Evolutionary conservation across 2,888 invertebrate genomes (phyloP), one percentile per base, ranked within the genome.

Genomic region (Aethes cnicana): DNA sequence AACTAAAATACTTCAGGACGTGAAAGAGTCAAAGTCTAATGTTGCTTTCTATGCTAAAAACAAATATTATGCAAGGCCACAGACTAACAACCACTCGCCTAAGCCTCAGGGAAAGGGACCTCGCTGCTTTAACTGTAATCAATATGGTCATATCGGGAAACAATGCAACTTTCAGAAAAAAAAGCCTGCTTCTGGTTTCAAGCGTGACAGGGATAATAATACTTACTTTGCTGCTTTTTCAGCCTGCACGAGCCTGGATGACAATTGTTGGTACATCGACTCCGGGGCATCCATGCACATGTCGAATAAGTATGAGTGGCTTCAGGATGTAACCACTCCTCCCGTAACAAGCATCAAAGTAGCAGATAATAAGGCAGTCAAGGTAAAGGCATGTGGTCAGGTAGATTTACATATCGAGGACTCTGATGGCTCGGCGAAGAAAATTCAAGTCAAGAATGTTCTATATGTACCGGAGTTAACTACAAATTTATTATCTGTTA

Each of bases 1-100:
- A 20, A 39, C 55, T 4, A 56, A 57, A 18, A 46, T 55, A 1
- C 26, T 59, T 5, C 55, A 57, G 28, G 55, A 59, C 18, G 53
- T 57, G 2, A 42, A 52, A 44, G 8, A 8, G 4, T 37, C 54
- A 2, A 42, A 50, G 2, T 48, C 8, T 26, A 7, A n/a, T n/a
- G n/a, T 36, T 12, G 54, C 52, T 1, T 49, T 55, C 5, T 53
- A 36, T 32, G n/a, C n/a, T n/a, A n/a, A n/a, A n/a, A n/a, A 36
- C 50, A 23, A 56, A 42, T 4, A 33, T 47, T 9, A 11, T 18
- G 4, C 14, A 14, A 12, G n/a, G 3, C 4, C 0, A 12, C 1
- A 3, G 14, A 16, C 14, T 2, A 16, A 6, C 23, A 6, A 12
- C 2, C 12, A 26, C 4, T 20, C 6, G 4, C 20, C 20, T 4